Evolutionary conservation across 2,113 vertebrate genomes (phyloP), one percentile per base, ranked within the genome.

Genomic region (Talpa occidentalis): DNA sequence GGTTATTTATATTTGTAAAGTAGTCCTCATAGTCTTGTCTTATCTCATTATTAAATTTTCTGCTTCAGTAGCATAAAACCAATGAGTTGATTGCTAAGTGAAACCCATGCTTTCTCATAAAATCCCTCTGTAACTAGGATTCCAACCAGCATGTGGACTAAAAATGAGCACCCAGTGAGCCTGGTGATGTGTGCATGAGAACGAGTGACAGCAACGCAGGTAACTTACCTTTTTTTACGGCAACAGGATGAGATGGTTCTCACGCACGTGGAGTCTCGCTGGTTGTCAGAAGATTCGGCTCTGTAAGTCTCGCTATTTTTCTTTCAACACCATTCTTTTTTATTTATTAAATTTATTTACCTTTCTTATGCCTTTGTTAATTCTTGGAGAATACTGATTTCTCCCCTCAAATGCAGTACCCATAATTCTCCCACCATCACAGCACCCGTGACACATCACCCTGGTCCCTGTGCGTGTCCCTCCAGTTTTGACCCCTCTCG

Each of bases 251-350:
- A 19, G 73, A 62, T 56, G 54, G 52, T 11, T 54, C 52, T 54
- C 52, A 5, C 1, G 35, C 10, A 35, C 52, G 15, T 30, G 0
- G 14, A 11, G 5, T 60, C 12, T 37, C n/a, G n/a, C 0, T 32
- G 35, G 4, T 42, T 28, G 22, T 3, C 0, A 47, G 24, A 26
- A 17, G 8, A 56, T 7, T 56, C 54, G 24, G 19, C 7, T 6
- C 54, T 69, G 28, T 28, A 24, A 72, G 19, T 70, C 60, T 28
- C 22, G 26, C 24, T 26, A 72, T 10, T 89, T 84, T 52, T 84
- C 44, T 54, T 73, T 2, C 32, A 70, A 74, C 2, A 54, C 1
- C 0, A 6, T 74, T 19, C 10, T 35, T 69, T 69, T 22, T 56
- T 10, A 22, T 56, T 54, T 54, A 54, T 54, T 54, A 19, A 54